phyloP scores from a whole-genome alignment of 2,797 vertebrate species.

The Xiphophorus birchmanni region DNA sequence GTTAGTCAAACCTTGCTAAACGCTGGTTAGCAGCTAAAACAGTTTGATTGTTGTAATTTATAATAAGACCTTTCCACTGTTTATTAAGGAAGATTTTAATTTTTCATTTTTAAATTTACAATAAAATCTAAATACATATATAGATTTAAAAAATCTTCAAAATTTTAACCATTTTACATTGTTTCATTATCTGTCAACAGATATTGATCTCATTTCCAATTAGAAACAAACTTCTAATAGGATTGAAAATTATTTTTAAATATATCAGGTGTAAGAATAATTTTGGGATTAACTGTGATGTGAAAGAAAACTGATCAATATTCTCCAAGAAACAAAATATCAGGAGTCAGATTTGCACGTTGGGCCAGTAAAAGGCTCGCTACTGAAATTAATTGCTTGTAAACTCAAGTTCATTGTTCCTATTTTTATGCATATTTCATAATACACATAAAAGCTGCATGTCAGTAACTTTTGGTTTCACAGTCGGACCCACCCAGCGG shows the following conservation, averaged over 20 bases:
- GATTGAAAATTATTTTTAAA: not conserved
- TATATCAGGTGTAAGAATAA: not conserved
- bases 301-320: not conserved
- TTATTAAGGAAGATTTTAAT: not conserved
- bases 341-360: not conserved
- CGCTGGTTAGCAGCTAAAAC: not conserved
- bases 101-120: not conserved
- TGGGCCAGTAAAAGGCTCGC: not conserved
- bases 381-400: not conserved
- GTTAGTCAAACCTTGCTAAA: not conserved
- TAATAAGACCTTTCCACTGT: not conserved
- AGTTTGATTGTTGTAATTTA: not conserved
- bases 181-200: not conserved
- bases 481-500: slow-evolving; percentile 68
- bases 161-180: not conserved
- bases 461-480: not conserved
- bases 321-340: not conserved
- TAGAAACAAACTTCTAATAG: not conserved
- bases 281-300: not conserved
- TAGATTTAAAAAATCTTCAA: not conserved
- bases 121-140: not conserved
- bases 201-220: not conserved
- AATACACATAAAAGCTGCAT: not conserved
- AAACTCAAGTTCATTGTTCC: not conserved
- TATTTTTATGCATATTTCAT: not conserved